phyloP scores from a whole-genome alignment of 1,140 invertebrate genomes.

The Octopus bimaculoides region DNA sequence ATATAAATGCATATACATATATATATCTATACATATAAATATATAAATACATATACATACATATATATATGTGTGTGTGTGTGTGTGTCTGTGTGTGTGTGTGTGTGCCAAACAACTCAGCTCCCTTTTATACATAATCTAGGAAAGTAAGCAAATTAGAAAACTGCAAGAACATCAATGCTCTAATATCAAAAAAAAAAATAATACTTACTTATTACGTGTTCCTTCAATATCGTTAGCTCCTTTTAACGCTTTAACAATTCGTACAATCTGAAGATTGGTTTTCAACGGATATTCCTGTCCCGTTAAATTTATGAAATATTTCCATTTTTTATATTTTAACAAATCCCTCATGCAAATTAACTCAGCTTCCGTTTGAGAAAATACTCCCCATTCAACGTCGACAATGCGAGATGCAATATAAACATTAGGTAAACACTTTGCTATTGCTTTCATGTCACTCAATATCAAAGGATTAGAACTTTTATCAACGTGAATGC shows the following conservation, averaged over 20 bases:
- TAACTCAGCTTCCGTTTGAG: conserved; percentile 32
- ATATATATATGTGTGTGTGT: no score
- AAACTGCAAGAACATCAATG: no score
- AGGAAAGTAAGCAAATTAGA: no score
- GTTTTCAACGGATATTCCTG: conserved; percentile 46
- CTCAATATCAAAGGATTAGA: conserved; percentile 18
- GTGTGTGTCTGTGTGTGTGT: no score
- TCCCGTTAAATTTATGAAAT: conserved; percentile 42
- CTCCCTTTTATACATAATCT: no score
- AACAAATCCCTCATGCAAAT: conserved; percentile 21
- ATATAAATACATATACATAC: no score
- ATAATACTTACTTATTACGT: conserved; percentile 7
- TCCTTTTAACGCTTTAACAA: conserved; percentile 34
- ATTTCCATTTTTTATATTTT: conserved; percentile 30
- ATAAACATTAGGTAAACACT: conserved; percentile 41
- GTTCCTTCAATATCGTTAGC: conserved; percentile 37
- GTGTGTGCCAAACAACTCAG: no score
- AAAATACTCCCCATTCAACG: conserved; percentile 26
- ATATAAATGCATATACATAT: no score
- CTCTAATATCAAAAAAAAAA: no score
- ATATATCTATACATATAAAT: no score
- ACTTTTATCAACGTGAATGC: conserved; percentile 50
- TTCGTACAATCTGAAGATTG: conserved; percentile 40
- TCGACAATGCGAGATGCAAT: conserved; percentile 22
- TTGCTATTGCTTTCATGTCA: conserved; percentile 15